Evolutionary conservation across 2,797 vertebrate genomes (phyloP).

Genomic region (Diceros bicornis): DNA sequence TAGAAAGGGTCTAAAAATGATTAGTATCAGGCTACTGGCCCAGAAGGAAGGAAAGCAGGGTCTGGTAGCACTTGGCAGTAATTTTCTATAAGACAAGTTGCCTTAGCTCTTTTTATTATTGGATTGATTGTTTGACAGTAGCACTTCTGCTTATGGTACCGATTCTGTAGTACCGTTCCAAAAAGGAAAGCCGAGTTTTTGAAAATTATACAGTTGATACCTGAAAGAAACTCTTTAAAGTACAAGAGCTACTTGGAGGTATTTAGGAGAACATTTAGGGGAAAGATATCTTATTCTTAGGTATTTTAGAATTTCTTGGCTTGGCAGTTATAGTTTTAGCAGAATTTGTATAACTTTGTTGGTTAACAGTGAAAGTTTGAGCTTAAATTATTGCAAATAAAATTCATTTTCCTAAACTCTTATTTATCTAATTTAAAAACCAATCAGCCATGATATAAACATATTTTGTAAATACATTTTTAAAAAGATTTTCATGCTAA

Average conservation of each 20-base stretch:
- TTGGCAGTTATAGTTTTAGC: background rate
- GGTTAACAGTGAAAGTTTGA: slow-evolving; percentile 17
- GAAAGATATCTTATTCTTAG: slow-evolving; percentile 53
- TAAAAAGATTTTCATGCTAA: slow-evolving; percentile 38
- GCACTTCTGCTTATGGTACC: slow-evolving; percentile 68
- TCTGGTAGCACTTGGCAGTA: slow-evolving; percentile 81
- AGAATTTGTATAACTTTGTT: background rate
- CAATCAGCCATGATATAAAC: slow-evolving; percentile 45
- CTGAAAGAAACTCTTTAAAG: slow-evolving; percentile 50
- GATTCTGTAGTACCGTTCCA: slow-evolving; percentile 3
- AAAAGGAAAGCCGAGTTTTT: slow-evolving; percentile 48
- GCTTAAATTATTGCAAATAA: slow-evolving; percentile 67
- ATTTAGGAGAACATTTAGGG: slow-evolving; percentile 47
- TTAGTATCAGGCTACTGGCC: slow-evolving; percentile 86
- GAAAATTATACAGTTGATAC: slow-evolving; percentile 18
- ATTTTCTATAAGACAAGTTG: slow-evolving; percentile 87
- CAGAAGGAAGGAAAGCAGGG: slow-evolving; percentile 81
- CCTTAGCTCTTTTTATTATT: slow-evolving; percentile 85
- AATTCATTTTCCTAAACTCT: slow-evolving; percentile 64
- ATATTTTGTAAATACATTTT: slow-evolving; percentile 54
- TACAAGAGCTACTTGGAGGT: slow-evolving; percentile 59
- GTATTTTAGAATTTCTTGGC: slow-evolving; percentile 56
- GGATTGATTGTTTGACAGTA: slow-evolving; percentile 80
- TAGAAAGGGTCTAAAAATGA: slow-evolving; percentile 84
- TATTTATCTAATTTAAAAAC: slow-evolving; percentile 72